Conservation (phyloP, 2,888 invertebrate genomes). For the Elgonia sp. region DNA sequence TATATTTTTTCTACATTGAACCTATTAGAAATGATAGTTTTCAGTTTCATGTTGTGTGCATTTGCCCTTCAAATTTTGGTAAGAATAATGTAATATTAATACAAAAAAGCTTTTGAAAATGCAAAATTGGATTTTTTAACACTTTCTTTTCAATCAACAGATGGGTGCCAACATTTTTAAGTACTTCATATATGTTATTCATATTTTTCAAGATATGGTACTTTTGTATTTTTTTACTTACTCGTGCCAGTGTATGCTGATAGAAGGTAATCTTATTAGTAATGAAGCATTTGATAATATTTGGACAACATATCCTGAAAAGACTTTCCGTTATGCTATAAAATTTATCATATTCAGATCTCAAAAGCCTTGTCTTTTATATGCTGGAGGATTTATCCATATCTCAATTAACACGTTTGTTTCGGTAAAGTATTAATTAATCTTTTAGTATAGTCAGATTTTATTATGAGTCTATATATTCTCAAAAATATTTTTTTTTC, state of each 20-base stretch:
- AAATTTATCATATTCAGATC: slow-evolving; percentile 4
- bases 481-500: too few species aligned
- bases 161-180: too few species aligned
- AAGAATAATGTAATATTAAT: too few species aligned
- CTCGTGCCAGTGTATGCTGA: neutral
- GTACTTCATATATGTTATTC: neutral
- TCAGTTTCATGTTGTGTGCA: too few species aligned
- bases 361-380: slow-evolving; percentile 10
- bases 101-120: too few species aligned
- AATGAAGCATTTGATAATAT: slow-evolving; percentile 6
- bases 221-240: neutral
- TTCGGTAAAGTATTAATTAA: neutral
- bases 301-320: slow-evolving; percentile 30
- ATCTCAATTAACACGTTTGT: slow-evolving; percentile 8
- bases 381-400: slow-evolving; percentile 13
- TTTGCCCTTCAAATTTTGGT: too few species aligned
- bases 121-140: too few species aligned
- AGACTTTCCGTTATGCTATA: slow-evolving; percentile 1
- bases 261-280: neutral
- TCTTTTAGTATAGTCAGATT: too few species aligned
- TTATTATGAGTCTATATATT: too few species aligned
- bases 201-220: neutral
- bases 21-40: too few species aligned
- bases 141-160: too few species aligned
- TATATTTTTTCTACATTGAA: too few species aligned